Evolutionary conservation across 2,797 vertebrate species (phyloP).

Genomic region (Clarias laeviceps): DNA sequence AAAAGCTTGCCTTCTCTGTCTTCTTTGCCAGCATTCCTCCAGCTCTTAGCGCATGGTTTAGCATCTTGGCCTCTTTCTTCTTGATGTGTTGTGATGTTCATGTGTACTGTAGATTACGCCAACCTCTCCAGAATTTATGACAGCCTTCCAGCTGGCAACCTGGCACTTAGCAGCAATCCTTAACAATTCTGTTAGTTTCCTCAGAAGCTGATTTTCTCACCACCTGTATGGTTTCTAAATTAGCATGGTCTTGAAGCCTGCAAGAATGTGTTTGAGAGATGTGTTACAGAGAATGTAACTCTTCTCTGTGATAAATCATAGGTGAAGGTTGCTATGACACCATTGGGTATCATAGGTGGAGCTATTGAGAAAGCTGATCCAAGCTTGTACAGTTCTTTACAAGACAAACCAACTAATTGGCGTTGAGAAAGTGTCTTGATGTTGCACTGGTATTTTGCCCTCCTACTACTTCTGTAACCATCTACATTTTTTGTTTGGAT

Average conservation of each 20-base stretch:
- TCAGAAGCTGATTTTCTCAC: background rate
- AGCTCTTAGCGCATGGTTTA: background rate
- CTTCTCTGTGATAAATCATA: background rate
- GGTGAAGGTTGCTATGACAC: background rate
- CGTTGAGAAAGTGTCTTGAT: background rate
- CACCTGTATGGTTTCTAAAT: background rate
- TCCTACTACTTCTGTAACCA: background rate
- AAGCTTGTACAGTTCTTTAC: background rate
- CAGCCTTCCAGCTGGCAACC: constrained; percentile 2
- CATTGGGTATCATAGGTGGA: background rate
- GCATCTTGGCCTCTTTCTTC: background rate
- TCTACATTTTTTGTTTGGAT: background rate
- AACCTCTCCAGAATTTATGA: background rate
- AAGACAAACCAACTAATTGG: background rate
- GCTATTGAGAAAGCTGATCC: background rate
- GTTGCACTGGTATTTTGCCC: background rate
- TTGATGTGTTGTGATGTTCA: background rate
- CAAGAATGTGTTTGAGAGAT: background rate
- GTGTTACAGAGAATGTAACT: background rate
- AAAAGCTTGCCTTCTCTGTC: background rate
- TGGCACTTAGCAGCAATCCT: background rate
- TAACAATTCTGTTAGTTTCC: background rate
- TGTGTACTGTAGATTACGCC: background rate
- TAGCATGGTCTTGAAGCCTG: background rate
- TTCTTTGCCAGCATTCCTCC: background rate